Evolutionary conservation across 2,888 invertebrate species (phyloP).

Genomic region (Himalopsyche tibetana): DNA sequence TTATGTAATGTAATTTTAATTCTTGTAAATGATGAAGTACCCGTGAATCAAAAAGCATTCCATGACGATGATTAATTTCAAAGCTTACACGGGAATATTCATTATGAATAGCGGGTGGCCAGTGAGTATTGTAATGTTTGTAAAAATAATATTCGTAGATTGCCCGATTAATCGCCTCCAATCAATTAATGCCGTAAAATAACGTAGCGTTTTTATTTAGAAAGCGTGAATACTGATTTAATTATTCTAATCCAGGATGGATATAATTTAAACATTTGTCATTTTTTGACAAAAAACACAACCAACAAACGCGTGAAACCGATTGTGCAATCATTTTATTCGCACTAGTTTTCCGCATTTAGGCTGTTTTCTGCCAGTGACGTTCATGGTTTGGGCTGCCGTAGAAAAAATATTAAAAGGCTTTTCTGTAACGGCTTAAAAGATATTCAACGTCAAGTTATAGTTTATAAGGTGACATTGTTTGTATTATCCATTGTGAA

Average conservation of each 20-base stretch:
- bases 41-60: neutral
- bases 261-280: neutral
- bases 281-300: neutral
- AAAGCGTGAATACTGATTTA: neutral
- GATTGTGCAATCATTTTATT: slow-evolving; percentile 36
- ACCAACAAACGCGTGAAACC: neutral
- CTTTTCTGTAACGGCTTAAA: too few species aligned
- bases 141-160: slow-evolving; percentile 1
- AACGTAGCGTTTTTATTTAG: neutral
- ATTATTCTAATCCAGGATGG: too few species aligned
- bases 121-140: neutral
- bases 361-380: neutral
- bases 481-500: too few species aligned
- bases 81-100: slow-evolving; percentile 15
- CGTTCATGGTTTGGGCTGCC: neutral
- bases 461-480: too few species aligned
- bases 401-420: too few species aligned
- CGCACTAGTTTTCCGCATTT: slow-evolving; percentile 22
- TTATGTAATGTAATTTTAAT: too few species aligned
- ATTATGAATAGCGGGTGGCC: neutral
- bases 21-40: neutral
- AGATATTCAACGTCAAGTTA: too few species aligned
- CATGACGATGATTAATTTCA: neutral
- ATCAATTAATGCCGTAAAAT: slow-evolving; percentile 21
- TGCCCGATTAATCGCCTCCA: neutral